phyloP scores from a whole-genome alignment of 1,140 invertebrate genomes.

The Achatina immaculata region DNA sequence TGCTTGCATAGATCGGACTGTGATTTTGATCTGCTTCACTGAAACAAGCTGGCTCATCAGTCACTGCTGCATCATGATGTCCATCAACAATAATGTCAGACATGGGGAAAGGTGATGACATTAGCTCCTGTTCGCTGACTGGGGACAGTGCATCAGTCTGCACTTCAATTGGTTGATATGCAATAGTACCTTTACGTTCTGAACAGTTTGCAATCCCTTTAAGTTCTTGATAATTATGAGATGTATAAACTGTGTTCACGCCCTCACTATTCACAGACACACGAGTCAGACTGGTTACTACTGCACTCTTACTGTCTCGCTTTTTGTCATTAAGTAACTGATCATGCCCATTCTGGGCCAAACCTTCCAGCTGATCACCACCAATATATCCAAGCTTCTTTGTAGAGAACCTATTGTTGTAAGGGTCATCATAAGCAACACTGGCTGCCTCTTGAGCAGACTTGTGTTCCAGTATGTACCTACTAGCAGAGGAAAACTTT shows the following conservation, averaged over 20 bases:
- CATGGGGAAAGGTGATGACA: slow-evolving; percentile 40
- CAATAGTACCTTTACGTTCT: slow-evolving; percentile 38
- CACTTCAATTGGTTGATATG: slow-evolving; percentile 44
- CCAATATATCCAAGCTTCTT: slow-evolving; percentile 36
- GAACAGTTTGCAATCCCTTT: slow-evolving; percentile 36
- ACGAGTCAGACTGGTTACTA: slow-evolving; percentile 17
- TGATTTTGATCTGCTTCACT: slow-evolving; percentile 24
- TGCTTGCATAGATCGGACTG: slow-evolving; percentile 38
- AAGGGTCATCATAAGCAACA: slow-evolving; percentile 60
- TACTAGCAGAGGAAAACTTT: slow-evolving; percentile 16
- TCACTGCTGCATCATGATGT: slow-evolving; percentile 31
- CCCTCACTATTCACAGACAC: slow-evolving; percentile 9
- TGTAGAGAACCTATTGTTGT: slow-evolving; percentile 43
- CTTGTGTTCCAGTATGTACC: slow-evolving; percentile 14
- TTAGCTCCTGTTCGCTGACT: slow-evolving; percentile 43
- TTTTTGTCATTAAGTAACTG: neutral
- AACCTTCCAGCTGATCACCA: slow-evolving; percentile 26
- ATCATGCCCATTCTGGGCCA: slow-evolving; percentile 24
- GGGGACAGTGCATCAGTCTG: slow-evolving; percentile 49
- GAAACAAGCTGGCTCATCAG: neutral
- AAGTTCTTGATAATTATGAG: neutral
- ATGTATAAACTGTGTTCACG: slow-evolving; percentile 18
- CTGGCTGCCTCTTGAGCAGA: slow-evolving; percentile 17
- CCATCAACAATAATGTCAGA: slow-evolving; percentile 49
- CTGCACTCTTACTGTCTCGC: neutral